Conservation (phyloP, 2,888 invertebrate species). For the Tricholauxania praeusta region DNA sequence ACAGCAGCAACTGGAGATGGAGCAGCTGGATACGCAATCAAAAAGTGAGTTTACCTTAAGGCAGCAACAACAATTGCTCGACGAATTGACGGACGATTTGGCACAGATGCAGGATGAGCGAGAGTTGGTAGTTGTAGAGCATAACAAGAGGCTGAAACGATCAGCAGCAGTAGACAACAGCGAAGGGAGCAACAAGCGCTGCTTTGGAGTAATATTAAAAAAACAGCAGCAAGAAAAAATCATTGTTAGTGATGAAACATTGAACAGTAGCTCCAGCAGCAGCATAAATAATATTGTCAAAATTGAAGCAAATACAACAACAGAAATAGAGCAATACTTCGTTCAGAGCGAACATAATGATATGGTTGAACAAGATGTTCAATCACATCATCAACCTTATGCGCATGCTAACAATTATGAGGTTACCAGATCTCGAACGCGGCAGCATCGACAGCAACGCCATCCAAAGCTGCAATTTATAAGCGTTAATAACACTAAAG, state of each 20-base stretch:
- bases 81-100: slow-evolving; percentile 23
- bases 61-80: slow-evolving; percentile 39
- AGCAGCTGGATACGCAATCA: slow-evolving; percentile 32
- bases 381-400: slow-evolving; percentile 5
- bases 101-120: slow-evolving; percentile 25
- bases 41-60: too few species aligned
- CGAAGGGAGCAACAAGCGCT: background rate
- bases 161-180: slow-evolving; percentile 15
- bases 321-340: slow-evolving; percentile 22
- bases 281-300: background rate
- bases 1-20: slow-evolving; percentile 32
- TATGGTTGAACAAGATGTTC: background rate
- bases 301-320: background rate
- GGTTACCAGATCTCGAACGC: background rate
- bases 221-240: slow-evolving; percentile 35
- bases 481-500: background rate
- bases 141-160: slow-evolving; percentile 42
- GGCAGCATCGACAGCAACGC: background rate
- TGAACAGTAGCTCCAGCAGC: slow-evolving; percentile 29
- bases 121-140: slow-evolving; percentile 23
- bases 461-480: background rate
- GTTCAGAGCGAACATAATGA: background rate
- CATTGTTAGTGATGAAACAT: background rate
- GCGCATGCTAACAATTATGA: background rate
- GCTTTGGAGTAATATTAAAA: slow-evolving; percentile 4